Conservation (phyloP, 1,140 invertebrate species). For the Bacillus rossius region DNA sequence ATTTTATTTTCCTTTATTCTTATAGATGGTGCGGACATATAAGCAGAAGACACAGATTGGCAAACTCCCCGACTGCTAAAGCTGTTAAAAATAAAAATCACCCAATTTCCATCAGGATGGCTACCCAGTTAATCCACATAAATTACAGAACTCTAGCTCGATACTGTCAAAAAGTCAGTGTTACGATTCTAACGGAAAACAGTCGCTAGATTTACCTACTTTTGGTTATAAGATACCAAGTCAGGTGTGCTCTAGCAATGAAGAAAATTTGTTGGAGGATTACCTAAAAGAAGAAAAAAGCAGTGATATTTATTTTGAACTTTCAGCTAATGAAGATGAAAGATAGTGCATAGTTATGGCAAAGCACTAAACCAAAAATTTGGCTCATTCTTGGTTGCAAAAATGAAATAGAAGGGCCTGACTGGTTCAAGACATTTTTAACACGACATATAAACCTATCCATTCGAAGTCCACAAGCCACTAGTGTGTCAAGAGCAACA, state of each 20-base stretch:
- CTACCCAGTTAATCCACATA: too few relatives aligned
- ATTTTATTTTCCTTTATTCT: too few relatives aligned
- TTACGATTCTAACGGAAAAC: too few relatives aligned
- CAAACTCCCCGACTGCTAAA: too few relatives aligned
- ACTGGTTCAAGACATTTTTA: slow-evolving; percentile 41
- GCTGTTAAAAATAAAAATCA: too few relatives aligned
- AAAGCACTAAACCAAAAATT: slow-evolving; percentile 5
- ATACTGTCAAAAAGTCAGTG: too few relatives aligned
- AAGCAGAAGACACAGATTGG: too few relatives aligned
- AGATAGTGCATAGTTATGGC: slow-evolving; percentile 17
- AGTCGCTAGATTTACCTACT: neutral
- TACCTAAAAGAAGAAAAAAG: slow-evolving; percentile 3
- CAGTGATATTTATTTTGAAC: slow-evolving; percentile 30
- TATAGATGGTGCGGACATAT: too few relatives aligned
- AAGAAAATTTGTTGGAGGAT: slow-evolving; percentile 4
- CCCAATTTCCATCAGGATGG: too few relatives aligned
- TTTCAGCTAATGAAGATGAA: slow-evolving; percentile 25
- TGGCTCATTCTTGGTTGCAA: slow-evolving; percentile 20
- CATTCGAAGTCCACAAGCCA: slow-evolving; percentile 39
- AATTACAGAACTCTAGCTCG: too few relatives aligned
- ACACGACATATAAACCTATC: slow-evolving; percentile 35
- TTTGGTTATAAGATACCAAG: neutral
- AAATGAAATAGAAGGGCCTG: slow-evolving; percentile 28
- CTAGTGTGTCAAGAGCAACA: slow-evolving; percentile 34
- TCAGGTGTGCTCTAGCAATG: slow-evolving; percentile 1